Base-by-base conservation (phyloP, 2,797 vertebrate genomes). In the Sciaenops ocellatus region DNA sequence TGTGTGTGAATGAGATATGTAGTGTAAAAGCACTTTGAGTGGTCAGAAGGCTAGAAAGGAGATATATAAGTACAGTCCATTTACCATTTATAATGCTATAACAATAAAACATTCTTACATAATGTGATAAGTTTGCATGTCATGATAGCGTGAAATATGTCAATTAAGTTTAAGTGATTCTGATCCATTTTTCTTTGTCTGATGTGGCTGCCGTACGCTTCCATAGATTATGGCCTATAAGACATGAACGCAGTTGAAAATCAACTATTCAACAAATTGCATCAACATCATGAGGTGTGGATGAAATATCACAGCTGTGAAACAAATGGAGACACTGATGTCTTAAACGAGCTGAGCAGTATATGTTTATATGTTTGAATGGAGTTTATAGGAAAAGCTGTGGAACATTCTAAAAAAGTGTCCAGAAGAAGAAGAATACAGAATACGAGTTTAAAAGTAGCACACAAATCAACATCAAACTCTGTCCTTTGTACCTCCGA, bases 291-390 rank as follows among this genome's bases (percentile, higher is more conserved):
- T 16, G 65, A 61, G 38, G 44, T 46, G 63, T 11, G 16, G 56
- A 20, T 28, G 54, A 50, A 50, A 59, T 2, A 28, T 57, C 73
- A 24, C 26, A 24, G 17, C 9, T 28, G 6, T 8, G 22, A 51
- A 28, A 28, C 52, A 55, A 76, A 59, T 22, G 57, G 15, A 52
- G 38, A 55, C 16, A 8, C 28, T 41, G n/a, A 22, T 24, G 4
- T 52, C 67, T 22, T 17, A 55, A 48, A 54, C 24, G 52, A 56
- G 59, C 66, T 28, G 30, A 57, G 50, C 13, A 38, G 9, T 63
- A 22, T 63, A 18, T 52, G 9, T 63, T 28, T 63, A 18, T 52
- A 28, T 46, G 20, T 61, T 46, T 46, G 28, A 24, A 54, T 20
- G 17, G 17, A 9, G 28, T 55, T 67, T 68, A 5, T 10, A 44